Evolutionary conservation across 2,113 vertebrate species (phyloP).

Genomic region (Microcebus lehilahytsara): DNA sequence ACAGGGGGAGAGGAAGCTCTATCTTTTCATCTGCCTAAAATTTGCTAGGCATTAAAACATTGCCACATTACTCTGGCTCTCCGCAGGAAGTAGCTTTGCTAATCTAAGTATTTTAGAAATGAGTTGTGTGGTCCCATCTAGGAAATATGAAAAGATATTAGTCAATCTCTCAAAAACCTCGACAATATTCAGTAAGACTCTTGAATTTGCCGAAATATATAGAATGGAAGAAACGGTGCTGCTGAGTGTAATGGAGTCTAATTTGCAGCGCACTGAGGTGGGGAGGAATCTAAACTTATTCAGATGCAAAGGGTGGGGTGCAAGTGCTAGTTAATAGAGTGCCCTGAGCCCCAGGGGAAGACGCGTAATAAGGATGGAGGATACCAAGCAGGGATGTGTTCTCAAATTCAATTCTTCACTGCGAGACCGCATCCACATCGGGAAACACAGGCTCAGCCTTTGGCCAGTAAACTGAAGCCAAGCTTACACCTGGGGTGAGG

Average conservation of each 20-base stretch:
- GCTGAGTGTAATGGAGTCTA: conserved; percentile 12
- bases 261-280: neutral
- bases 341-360: neutral
- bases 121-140: conserved; percentile 32
- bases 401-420: conserved; percentile 19
- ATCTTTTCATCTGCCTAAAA: neutral
- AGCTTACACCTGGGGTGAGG: neutral
- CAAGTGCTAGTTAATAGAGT: conserved; percentile 7
- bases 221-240: conserved; percentile 15
- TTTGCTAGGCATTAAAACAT: conserved; percentile 55
- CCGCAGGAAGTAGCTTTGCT: conserved; percentile 21
- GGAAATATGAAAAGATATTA: conserved; percentile 63
- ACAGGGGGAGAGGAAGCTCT: neutral
- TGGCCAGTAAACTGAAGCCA: neutral
- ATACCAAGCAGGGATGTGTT: neutral
- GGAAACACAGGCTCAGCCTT: conserved; percentile 10
- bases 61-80: conserved; percentile 1
- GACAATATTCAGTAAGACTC: conserved; percentile 52
- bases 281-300: conserved; percentile 15
- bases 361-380: neutral
- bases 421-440: neutral
- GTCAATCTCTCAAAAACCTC: conserved; percentile 70
- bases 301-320: neutral
- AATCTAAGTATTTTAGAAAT: conserved; percentile 77
- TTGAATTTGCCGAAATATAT: neutral